A percentile compares a stretch with the other conserved stretches of the same genome.
Evolutionary conservation across 2,888 invertebrate genomes (phyloP).

Genomic region (Pseudoips prasinana): DNA sequence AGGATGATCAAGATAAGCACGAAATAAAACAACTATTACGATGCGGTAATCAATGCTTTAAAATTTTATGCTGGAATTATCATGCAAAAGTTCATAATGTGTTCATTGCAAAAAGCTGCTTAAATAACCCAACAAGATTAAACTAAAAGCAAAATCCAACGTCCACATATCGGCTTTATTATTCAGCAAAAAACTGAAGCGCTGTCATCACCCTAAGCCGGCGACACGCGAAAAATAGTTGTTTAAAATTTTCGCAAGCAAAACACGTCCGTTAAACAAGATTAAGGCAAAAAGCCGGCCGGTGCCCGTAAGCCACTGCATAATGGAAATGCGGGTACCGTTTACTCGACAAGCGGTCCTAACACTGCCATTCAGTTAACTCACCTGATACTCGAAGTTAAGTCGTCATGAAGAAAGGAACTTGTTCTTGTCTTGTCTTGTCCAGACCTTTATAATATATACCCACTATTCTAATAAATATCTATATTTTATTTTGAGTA

Average conservation of each 20-base stretch:
- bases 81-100: too few relatives aligned
- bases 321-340: constrained; percentile 39
- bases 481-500: too few relatives aligned
- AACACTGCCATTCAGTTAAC: constrained; percentile 12
- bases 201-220: constrained; percentile 36
- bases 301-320: constrained; percentile 47
- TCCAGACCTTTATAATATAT: too few relatives aligned
- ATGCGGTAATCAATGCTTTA: too few relatives aligned
- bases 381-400: constrained; percentile 23
- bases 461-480: too few relatives aligned
- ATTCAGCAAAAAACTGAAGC: constrained; percentile 19
- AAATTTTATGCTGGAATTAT: too few relatives aligned
- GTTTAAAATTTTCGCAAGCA: constrained; percentile 43
- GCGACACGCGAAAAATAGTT: constrained; percentile 35
- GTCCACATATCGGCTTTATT: constrained; percentile 14
- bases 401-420: too few relatives aligned
- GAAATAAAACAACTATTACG: too few relatives aligned
- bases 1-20: too few relatives aligned
- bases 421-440: too few relatives aligned
- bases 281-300: constrained; percentile 47
- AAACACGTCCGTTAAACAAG: constrained; percentile 51
- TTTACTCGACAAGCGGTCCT: constrained; percentile 26
- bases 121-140: too few relatives aligned
- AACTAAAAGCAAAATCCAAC: constrained; percentile 1
- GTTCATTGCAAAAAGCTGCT: too few relatives aligned